Percentiles rank a stretch among this genome's conserved stretches.
These are phyloP conservation scores for Tinea trinotella DNA, from an alignment of 2,888 invertebrate genomes.

Conservation along the genomic window DNA sequence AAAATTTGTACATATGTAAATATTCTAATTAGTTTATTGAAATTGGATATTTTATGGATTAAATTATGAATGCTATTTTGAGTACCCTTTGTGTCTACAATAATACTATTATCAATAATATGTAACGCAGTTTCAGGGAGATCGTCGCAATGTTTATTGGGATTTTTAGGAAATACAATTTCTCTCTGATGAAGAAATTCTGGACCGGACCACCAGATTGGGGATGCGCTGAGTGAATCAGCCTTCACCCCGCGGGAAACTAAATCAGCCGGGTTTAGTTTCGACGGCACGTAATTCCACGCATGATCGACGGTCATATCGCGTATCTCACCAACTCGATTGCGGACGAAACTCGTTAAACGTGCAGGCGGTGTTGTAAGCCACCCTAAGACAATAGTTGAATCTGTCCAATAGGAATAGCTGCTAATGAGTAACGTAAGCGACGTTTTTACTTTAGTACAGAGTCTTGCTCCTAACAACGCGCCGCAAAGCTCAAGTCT, in stretches of 20 bases:
- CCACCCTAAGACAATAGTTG: slow-evolving; percentile 28
- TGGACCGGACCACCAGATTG: slow-evolving; percentile 17
- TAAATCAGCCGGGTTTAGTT: slow-evolving; percentile 24
- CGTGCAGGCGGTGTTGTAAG: slow-evolving; percentile 21
- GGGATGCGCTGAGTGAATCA: neutral
- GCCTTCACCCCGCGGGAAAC: slow-evolving; percentile 2
- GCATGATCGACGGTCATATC: slow-evolving; percentile 14
- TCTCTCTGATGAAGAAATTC: neutral
- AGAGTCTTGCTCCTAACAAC: slow-evolving; percentile 20
- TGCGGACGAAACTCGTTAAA: slow-evolving; percentile 23
- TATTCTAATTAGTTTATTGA: neutral
- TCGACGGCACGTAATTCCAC: slow-evolving; percentile 24
- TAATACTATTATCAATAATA: neutral
- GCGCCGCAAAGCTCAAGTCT: slow-evolving; percentile 20
- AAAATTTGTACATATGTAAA: slow-evolving; percentile 14
- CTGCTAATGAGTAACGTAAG: slow-evolving; percentile 12
- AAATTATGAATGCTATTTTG: neutral
- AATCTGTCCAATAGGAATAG: slow-evolving; percentile 27
- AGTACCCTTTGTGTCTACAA: neutral
- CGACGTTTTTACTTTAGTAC: slow-evolving; percentile 11
- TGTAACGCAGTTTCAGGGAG: neutral
- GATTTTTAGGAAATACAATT: slow-evolving; percentile 5
- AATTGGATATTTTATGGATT: neutral
- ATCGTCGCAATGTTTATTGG: neutral
- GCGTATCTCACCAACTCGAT: slow-evolving; percentile 22